phyloP scores from a whole-genome alignment of 2,888 invertebrate species.

The Chloroclysta siterata region DNA sequence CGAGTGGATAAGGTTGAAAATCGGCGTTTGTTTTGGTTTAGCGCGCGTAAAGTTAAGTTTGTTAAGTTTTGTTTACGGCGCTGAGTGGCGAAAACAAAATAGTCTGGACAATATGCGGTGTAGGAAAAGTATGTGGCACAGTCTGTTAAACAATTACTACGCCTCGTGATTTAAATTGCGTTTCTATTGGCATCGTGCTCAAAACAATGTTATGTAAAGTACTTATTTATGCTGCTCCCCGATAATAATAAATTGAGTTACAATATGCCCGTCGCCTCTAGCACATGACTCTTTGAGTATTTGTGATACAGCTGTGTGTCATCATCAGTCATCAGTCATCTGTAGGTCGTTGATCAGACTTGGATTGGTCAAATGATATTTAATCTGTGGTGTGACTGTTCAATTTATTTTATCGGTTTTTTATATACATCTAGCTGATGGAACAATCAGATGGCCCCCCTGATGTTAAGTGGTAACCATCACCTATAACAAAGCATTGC shows the following conservation, averaged over 20 bases:
- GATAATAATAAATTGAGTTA: conserved; percentile 1
- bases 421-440: too few relatives aligned
- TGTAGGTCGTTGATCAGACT: not conserved
- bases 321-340: not conserved
- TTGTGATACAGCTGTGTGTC: not conserved
- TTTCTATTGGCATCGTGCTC: conserved; percentile 21
- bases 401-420: too few relatives aligned
- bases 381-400: too few relatives aligned
- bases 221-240: not conserved
- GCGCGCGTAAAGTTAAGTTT: conserved; percentile 4
- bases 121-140: conserved; percentile 6
- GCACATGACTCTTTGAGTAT: not conserved
- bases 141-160: conserved; percentile 4
- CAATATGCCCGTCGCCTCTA: not conserved
- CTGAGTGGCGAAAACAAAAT: conserved; percentile 19
- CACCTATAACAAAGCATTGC: too few relatives aligned
- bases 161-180: conserved; percentile 36
- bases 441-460: too few relatives aligned
- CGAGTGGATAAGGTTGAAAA: conserved; percentile 11
- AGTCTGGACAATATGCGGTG: conserved; percentile 4
- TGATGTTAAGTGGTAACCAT: too few relatives aligned
- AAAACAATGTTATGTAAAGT: conserved; percentile 13
- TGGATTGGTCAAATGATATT: too few relatives aligned
- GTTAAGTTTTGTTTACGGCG: conserved; percentile 33
- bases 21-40: conserved; percentile 27